phyloP scores from a whole-genome alignment of 2,113 vertebrate genomes.

The Poecile atricapillus region DNA sequence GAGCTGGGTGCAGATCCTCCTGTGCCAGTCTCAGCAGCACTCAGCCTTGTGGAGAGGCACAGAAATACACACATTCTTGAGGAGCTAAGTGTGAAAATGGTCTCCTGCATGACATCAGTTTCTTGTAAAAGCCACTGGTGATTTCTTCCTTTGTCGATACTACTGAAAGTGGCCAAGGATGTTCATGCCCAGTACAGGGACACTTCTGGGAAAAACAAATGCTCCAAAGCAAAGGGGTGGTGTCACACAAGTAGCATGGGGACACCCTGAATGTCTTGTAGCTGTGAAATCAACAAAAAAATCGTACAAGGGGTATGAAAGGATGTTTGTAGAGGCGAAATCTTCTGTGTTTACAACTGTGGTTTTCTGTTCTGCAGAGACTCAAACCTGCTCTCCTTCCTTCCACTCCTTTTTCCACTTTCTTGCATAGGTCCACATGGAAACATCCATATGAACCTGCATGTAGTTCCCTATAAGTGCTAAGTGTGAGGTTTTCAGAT shows the following conservation, averaged over 20 bases:
- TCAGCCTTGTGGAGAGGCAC: neutral
- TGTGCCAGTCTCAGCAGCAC: accelerated
- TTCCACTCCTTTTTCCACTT: neutral
- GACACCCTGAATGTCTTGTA: neutral
- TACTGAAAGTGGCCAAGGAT: neutral
- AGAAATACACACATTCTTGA: neutral
- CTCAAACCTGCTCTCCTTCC: neutral
- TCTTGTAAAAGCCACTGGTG: neutral
- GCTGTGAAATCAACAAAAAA: neutral
- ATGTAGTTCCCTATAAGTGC: neutral
- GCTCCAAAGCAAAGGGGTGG: neutral
- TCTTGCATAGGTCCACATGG: neutral
- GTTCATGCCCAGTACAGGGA: neutral
- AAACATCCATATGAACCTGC: neutral
- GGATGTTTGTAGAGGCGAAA: neutral
- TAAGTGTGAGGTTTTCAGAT: neutral
- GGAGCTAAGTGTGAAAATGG: neutral
- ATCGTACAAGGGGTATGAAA: neutral
- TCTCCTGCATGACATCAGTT: neutral
- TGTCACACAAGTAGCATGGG: neutral
- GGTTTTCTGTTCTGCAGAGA: neutral
- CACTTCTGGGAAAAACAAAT: neutral
- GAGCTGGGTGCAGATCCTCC: neutral
- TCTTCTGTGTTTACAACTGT: accelerated
- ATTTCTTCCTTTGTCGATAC: neutral